phyloP scores from a whole-genome alignment of 2,888 invertebrate species.

The Rambutsinella grinnellia region DNA sequence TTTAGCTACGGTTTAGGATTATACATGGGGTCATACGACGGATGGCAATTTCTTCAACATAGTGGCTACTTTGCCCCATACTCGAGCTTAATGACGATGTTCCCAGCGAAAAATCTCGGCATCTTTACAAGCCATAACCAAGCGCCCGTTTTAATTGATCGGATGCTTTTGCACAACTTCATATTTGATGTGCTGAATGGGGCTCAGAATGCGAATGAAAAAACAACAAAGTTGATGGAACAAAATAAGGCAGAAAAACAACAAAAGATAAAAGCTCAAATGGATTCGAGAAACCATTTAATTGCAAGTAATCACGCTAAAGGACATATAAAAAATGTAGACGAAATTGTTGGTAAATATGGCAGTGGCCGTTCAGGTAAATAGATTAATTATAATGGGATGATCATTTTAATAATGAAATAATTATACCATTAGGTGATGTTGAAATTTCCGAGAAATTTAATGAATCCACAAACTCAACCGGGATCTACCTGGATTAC shows the following conservation, averaged over 20 bases:
- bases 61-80: conserved; percentile 50
- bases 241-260: background rate
- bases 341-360: background rate
- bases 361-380: conserved; percentile 3
- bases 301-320: background rate
- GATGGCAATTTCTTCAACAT: conserved; percentile 30
- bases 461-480: background rate
- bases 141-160: conserved; percentile 12
- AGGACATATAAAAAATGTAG: background rate
- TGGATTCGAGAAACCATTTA: background rate
- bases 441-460: background rate
- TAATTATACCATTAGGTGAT: background rate
- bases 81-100: conserved; percentile 20
- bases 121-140: conserved; percentile 38
- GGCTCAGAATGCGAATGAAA: background rate
- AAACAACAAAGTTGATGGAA: too few species aligned
- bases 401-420: background rate
- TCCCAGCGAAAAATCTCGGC: conserved; percentile 33
- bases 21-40: conserved; percentile 5
- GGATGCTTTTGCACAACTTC: conserved; percentile 5
- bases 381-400: background rate
- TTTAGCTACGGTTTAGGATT: conserved; percentile 27
- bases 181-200: conserved; percentile 19
- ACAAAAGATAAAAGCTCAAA: background rate
- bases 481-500: conserved; percentile 1